These are phyloP conservation scores for Silvanus unidentatus DNA, from an alignment of 2,888 invertebrate genomes.

Conservation along the genomic window DNA sequence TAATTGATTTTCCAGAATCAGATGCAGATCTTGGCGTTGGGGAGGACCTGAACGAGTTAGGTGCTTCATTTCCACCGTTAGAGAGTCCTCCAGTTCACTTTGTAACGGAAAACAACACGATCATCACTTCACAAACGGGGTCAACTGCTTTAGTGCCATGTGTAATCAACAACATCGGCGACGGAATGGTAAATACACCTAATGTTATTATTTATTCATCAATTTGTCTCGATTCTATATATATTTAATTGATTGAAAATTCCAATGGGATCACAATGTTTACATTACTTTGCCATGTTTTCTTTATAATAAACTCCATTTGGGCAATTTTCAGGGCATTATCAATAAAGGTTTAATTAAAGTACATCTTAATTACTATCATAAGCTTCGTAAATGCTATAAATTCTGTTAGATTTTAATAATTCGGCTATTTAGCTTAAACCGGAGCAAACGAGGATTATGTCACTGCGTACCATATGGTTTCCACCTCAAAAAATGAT, in stretches of 20 bases:
- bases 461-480: too few species aligned
- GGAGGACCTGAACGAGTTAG: constrained; percentile 41
- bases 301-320: too few species aligned
- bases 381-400: too few species aligned
- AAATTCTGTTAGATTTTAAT: background rate
- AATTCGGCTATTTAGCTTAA: too few species aligned
- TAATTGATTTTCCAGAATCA: constrained; percentile 16
- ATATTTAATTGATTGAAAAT: too few species aligned
- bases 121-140: constrained; percentile 77
- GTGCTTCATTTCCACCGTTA: constrained; percentile 42
- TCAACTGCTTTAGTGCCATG: constrained; percentile 80
- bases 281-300: too few species aligned
- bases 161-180: constrained; percentile 77
- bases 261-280: too few species aligned
- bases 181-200: constrained; percentile 73
- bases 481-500: too few species aligned
- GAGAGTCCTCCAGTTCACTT: constrained; percentile 66
- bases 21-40: constrained; percentile 33
- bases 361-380: constrained; percentile 3
- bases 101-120: constrained; percentile 75
- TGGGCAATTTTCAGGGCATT: too few species aligned
- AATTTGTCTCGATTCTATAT: too few species aligned
- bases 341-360: constrained; percentile 1
- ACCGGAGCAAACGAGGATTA: too few species aligned
- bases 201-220: constrained; percentile 2